phyloP scores from a whole-genome alignment of 1,140 invertebrate genomes.

The Papilio xuthus region DNA sequence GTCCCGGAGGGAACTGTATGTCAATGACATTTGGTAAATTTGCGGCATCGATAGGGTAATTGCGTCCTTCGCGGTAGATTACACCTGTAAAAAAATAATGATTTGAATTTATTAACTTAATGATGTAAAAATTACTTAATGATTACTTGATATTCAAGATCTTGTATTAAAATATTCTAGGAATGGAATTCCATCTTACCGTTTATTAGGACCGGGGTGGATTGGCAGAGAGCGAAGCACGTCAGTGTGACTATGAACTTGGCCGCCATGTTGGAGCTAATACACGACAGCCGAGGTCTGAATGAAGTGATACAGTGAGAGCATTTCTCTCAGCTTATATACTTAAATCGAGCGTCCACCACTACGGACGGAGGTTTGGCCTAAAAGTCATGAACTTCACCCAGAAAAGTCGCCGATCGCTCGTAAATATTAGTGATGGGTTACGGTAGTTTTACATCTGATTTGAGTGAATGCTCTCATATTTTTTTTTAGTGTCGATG shows the following conservation, averaged over 20 bases:
- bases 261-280: conserved; percentile 62
- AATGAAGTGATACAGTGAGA: conserved; percentile 71
- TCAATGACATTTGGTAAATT: not conserved
- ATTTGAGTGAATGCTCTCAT: conserved; percentile 51
- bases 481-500: conserved; percentile 43
- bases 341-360: conserved; percentile 54
- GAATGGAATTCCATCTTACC: conserved; percentile 52
- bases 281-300: conserved; percentile 54
- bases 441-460: conserved; percentile 70
- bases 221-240: conserved; percentile 59
- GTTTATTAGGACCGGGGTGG: conserved; percentile 62
- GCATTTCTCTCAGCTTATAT: conserved; percentile 79
- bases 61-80: conserved; percentile 65
- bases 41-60: conserved; percentile 45
- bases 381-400: conserved; percentile 68
- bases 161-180: not conserved
- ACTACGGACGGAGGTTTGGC: conserved; percentile 55
- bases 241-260: conserved; percentile 65
- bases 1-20: conserved; percentile 1
- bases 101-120: conserved; percentile 24
- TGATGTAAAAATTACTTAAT: not conserved
- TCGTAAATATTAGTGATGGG: conserved; percentile 65
- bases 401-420: conserved; percentile 60
- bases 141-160: not conserved
- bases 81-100: conserved; percentile 50